A percentile compares a stretch with the other conserved stretches of the same genome.
Evolutionary conservation across 1,140 invertebrate genomes (phyloP).

Genomic region (Mycetomoellerius zeteki): DNA sequence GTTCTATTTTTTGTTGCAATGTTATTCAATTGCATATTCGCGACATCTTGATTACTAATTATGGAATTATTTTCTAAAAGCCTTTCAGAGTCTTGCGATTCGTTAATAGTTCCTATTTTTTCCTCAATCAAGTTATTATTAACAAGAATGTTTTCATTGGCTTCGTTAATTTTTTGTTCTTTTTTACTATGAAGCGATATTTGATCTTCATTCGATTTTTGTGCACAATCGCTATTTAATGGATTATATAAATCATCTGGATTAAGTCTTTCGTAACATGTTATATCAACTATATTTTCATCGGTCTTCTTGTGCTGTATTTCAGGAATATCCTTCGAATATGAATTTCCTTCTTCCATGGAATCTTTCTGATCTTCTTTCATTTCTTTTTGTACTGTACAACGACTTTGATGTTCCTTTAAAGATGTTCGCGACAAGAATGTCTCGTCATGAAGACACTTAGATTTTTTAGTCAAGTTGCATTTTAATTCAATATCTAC

Average conservation of each 20-base stretch:
- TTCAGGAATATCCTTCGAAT: background rate
- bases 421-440: slow-evolving; percentile 59
- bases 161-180: background rate
- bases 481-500: slow-evolving; percentile 62
- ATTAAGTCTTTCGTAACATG: background rate
- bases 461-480: slow-evolving; percentile 32
- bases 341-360: background rate
- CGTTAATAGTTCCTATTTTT: background rate
- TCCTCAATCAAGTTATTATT: background rate
- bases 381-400: background rate
- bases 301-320: background rate
- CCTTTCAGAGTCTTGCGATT: slow-evolving; percentile 1
- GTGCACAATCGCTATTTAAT: background rate
- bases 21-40: background rate
- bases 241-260: background rate
- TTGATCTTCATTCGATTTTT: background rate
- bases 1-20: background rate
- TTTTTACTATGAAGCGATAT: background rate
- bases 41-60: background rate
- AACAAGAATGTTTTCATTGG: background rate
- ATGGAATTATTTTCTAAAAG: background rate
- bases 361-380: background rate
- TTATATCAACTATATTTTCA: background rate
- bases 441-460: slow-evolving; percentile 49
- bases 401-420: slow-evolving; percentile 64